phyloP scores from a whole-genome alignment of 2,888 invertebrate genomes.

The Andrena trimmerana region DNA sequence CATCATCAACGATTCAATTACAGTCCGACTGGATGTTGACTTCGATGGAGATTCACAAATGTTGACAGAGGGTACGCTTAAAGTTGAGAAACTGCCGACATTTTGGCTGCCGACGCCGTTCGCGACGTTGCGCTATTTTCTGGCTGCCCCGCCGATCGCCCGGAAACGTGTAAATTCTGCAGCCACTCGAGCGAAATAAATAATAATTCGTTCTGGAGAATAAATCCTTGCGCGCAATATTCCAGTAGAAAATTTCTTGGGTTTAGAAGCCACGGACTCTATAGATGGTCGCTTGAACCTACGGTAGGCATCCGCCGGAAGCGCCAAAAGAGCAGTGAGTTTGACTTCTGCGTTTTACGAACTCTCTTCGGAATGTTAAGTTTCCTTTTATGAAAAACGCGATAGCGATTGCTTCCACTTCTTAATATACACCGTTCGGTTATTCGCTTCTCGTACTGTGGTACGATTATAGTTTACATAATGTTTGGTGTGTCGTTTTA shows the following conservation, averaged over 20 bases:
- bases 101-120: slow-evolving; percentile 80
- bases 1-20: slow-evolving; percentile 50
- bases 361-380: background rate
- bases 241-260: background rate
- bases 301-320: slow-evolving; percentile 48
- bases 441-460: background rate
- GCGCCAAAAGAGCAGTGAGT: slow-evolving; percentile 28
- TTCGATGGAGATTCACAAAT: slow-evolving; percentile 57
- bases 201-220: background rate
- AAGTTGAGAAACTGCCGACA: slow-evolving; percentile 80
- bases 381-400: background rate
- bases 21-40: slow-evolving; percentile 36
- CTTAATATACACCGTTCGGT: background rate
- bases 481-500: background rate
- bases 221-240: background rate
- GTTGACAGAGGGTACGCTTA: slow-evolving; percentile 78
- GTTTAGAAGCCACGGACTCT: background rate
- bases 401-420: background rate
- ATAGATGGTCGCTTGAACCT: slow-evolving; percentile 34
- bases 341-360: slow-evolving; percentile 31
- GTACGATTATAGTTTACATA: background rate
- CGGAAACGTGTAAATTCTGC: background rate
- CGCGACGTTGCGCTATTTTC: slow-evolving; percentile 80
- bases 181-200: slow-evolving; percentile 19
- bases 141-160: slow-evolving; percentile 21